A percentile compares a stretch with the other conserved stretches of the same genome.
Conservation (phyloP, 1,140 invertebrate genomes). For the Phenacoccus solenopsis region DNA sequence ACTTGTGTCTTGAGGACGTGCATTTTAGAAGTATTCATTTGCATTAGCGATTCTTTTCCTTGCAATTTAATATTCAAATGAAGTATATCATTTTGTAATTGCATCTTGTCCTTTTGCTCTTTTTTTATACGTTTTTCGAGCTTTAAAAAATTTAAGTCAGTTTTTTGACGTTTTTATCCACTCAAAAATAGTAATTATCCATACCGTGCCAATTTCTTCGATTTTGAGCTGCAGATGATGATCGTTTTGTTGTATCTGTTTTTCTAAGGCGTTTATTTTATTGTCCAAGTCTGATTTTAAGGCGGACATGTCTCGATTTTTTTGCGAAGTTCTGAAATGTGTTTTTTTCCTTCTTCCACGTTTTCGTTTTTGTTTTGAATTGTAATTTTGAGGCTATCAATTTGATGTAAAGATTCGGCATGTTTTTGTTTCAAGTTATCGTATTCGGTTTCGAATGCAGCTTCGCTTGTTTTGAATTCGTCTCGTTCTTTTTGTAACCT, state of each 20-base stretch:
- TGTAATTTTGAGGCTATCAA: conserved; percentile 59
- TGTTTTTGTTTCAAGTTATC: conserved; percentile 52
- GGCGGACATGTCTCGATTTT: conserved; percentile 79
- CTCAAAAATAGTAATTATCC: no score
- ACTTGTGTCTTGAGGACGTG: background rate
- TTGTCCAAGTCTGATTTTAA: conserved; percentile 81
- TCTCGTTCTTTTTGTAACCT: conserved; percentile 54
- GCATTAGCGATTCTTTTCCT: background rate
- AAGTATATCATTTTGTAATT: background rate
- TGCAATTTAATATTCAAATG: background rate
- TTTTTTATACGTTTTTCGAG: background rate
- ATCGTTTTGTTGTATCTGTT: conserved; percentile 71
- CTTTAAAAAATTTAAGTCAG: background rate
- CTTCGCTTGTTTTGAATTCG: conserved; percentile 53
- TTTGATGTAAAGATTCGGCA: conserved; percentile 55
- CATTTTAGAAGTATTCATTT: background rate
- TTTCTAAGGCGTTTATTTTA: conserved; percentile 73
- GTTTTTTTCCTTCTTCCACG: conserved; percentile 72
- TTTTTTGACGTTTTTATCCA: no score
- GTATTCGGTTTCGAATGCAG: conserved; percentile 47
- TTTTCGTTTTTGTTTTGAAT: conserved; percentile 63
- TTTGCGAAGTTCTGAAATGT: conserved; percentile 66
- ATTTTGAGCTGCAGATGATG: conserved; percentile 63
- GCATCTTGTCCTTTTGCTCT: background rate
- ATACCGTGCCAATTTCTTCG: conserved; percentile 57